Evolutionary conservation across 2,888 invertebrate genomes (phyloP).

Genomic region (Chalcis sispes): DNA sequence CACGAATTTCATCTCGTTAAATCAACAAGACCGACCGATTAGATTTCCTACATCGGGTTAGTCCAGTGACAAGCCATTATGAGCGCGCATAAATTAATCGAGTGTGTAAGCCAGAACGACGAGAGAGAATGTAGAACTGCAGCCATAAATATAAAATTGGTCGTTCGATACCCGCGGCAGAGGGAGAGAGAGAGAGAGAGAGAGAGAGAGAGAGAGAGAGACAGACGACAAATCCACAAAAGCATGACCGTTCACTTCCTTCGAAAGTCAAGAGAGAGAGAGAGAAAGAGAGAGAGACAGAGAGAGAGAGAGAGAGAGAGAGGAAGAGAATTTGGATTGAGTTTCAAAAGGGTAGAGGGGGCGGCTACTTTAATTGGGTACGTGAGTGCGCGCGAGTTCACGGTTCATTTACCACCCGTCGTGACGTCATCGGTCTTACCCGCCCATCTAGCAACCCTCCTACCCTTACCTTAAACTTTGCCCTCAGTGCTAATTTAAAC

Average conservation of each 20-base stretch:
- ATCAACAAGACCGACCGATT: background rate
- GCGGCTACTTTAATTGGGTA: constrained; percentile 33
- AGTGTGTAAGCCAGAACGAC: background rate
- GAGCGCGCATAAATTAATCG: constrained; percentile 44
- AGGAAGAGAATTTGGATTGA: too few relatives aligned
- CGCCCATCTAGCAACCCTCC: too few relatives aligned
- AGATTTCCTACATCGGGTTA: background rate
- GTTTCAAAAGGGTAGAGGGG: background rate
- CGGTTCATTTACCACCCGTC: constrained; percentile 51
- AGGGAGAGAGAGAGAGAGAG: background rate
- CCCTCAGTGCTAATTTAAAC: too few relatives aligned
- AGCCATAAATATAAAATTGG: constrained; percentile 41
- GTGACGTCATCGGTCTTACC: constrained; percentile 12
- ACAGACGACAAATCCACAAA: too few relatives aligned
- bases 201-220: too few relatives aligned
- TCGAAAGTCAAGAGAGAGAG: background rate
- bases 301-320: too few relatives aligned
- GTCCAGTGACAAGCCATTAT: constrained; percentile 7
- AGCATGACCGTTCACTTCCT: too few relatives aligned
- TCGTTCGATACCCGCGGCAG: background rate
- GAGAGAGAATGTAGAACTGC: too few relatives aligned
- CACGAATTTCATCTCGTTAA: too few relatives aligned
- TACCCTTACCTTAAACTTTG: background rate
- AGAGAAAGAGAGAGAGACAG: too few relatives aligned
- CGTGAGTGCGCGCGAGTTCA: constrained; percentile 52